Evolutionary conservation across 1,140 invertebrate genomes (phyloP).

Genomic region (Drosophila sturtevanti): DNA sequence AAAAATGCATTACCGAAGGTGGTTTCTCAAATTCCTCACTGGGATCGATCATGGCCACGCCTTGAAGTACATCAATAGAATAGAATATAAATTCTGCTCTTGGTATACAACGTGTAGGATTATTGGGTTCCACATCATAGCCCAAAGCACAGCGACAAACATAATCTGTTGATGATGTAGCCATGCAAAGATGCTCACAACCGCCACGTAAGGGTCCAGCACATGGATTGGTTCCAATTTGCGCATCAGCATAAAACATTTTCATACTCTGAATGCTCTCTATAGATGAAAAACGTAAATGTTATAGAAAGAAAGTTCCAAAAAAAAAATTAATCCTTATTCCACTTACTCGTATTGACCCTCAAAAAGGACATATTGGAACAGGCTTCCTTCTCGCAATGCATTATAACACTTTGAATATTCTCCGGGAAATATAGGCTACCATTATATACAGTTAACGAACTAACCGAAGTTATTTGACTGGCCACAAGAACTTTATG

Average conservation of each 20-base stretch:
- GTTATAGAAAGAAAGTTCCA: not conserved
- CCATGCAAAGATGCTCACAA: constrained; percentile 92
- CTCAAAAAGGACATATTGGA: constrained; percentile 73
- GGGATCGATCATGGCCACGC: constrained; percentile 84
- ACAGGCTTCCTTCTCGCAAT: constrained; percentile 76
- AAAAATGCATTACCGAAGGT: constrained; percentile 37
- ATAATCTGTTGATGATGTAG: constrained; percentile 84
- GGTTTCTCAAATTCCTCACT: constrained; percentile 53
- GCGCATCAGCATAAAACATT: constrained; percentile 88
- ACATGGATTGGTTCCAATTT: constrained; percentile 85
- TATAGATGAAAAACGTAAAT: constrained; percentile 34
- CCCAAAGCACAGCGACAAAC: constrained; percentile 91
- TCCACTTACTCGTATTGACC: constrained; percentile 84
- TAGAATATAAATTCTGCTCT: constrained; percentile 89
- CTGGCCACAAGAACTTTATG: constrained; percentile 61
- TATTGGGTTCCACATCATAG: constrained; percentile 84
- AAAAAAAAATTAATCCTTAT: too few relatives aligned
- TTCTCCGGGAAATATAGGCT: constrained; percentile 79
- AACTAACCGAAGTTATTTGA: constrained; percentile 68
- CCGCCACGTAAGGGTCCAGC: constrained; percentile 84
- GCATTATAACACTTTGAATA: constrained; percentile 75
- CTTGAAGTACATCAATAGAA: constrained; percentile 90
- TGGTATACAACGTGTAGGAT: constrained; percentile 83
- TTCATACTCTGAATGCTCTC: constrained; percentile 86
- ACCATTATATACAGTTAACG: constrained; percentile 79